A percentile compares a stretch with the other conserved stretches of the same genome.
Evolutionary conservation across 30 jellyfish, hydroid and myxozoan species (phyloP).

Genomic region (Calvadosia cruxmelitensis): DNA sequence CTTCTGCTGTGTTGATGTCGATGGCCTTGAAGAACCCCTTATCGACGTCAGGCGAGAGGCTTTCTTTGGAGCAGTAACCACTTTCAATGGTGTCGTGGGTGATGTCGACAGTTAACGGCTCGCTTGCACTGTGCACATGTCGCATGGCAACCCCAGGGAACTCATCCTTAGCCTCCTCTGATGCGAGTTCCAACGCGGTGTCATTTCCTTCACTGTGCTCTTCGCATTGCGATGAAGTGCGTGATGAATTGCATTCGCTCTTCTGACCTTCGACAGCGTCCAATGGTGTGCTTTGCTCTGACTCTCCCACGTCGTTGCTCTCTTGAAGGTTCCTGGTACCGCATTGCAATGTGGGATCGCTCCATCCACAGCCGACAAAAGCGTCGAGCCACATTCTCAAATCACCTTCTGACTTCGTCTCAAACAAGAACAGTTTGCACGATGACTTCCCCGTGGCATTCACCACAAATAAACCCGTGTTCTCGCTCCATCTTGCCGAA

Average conservation of each 20-base stretch:
- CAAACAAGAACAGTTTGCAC: background rate
- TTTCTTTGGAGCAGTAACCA: background rate
- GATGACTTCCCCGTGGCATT: background rate
- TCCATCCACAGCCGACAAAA: background rate
- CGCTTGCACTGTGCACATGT: background rate
- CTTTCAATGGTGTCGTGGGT: background rate
- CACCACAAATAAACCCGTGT: background rate
- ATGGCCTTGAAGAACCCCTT: slow-evolving; percentile 1
- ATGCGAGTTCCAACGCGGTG: background rate
- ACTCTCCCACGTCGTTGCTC: background rate
- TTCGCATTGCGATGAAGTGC: background rate
- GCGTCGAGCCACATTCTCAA: background rate
- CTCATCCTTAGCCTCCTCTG: background rate
- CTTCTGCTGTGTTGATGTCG: no score
- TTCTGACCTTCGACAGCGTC: background rate
- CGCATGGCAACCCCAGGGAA: background rate
- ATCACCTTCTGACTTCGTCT: background rate
- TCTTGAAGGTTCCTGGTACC: no score
- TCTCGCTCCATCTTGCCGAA: background rate
- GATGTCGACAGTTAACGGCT: background rate
- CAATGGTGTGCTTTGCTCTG: background rate
- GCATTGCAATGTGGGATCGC: background rate
- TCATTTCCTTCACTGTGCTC: background rate
- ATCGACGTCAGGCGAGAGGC: background rate
- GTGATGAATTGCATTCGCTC: background rate